Percentiles rank a stretch among this genome's conserved stretches.
Conservation (phyloP, 2,113 vertebrate species). For the Crocuta crocuta region DNA sequence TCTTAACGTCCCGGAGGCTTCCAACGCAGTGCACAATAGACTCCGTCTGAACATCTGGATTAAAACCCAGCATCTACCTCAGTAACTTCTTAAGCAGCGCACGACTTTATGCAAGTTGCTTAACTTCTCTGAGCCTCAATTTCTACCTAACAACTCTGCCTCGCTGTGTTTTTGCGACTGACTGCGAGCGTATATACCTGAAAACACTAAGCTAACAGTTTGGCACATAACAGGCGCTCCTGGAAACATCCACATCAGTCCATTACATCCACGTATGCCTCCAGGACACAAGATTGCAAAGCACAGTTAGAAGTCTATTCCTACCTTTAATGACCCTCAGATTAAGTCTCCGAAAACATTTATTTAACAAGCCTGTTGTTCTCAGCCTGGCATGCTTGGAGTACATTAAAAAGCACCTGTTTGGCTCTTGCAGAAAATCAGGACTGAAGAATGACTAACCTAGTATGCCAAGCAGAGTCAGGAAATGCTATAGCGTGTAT, state of each 20-base stretch:
- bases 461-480: neutral
- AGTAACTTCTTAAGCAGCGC: neutral
- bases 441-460: neutral
- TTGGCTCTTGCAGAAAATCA: constrained; percentile 41
- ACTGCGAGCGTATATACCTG: neutral
- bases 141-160: neutral
- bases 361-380: constrained; percentile 63
- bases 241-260: constrained; percentile 40
- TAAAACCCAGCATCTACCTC: neutral
- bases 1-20: neutral
- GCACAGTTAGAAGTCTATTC: constrained; percentile 61
- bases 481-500: neutral
- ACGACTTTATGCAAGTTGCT: neutral
- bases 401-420: constrained; percentile 72
- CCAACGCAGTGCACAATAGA: too few relatives aligned
- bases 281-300: constrained; percentile 48
- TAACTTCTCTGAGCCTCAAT: neutral
- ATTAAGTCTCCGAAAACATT: constrained; percentile 35
- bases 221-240: constrained; percentile 36
- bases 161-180: neutral
- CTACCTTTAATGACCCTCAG: constrained; percentile 60
- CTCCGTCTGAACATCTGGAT: neutral
- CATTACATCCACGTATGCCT: constrained; percentile 47
- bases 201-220: constrained; percentile 51
- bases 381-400: constrained; percentile 47